Base-by-base conservation (phyloP, 2,797 vertebrate genomes). In the Yasuhikotakia modesta region DNA sequence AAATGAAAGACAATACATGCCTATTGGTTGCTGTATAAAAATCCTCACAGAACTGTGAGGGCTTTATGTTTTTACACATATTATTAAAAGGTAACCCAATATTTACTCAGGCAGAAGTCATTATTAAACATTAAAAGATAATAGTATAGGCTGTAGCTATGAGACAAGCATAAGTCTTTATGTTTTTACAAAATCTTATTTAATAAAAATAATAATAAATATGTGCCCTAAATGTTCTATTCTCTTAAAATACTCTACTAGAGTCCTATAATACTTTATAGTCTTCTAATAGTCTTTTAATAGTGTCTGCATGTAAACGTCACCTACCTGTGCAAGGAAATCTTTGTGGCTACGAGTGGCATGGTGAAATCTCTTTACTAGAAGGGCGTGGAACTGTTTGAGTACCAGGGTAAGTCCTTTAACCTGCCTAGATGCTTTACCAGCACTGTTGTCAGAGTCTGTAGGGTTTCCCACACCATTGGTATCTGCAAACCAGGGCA, bases 281-380 rank as follows among this genome's bases (percentile, higher is more conserved):
- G n/a, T n/a, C n/a, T n/a, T n/a, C n/a, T n/a, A n/a, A n/a, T 39
- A 39, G 35, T 39, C 35, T 6, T 39, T 1, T 39, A 39, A 39
- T 6, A 39, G 5, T 4, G 35, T 24, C 27, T 60, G 57, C 53
- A 35, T 53, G 13, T 4, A 55, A 53, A n/a, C n/a, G 2, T 57
- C 10, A 60, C 16, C 0, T 91, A 98, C 97, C 96, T 99, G 98
- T 0, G 97, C 96, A 71, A 99, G 81, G 88, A 99, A 98, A 87
- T 98, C 97, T 82, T 96, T 97, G 72, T 84, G 83, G 90, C 96
- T 98, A 74, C 97, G 94, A 5, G 82, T 88, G 0, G 95, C 82
- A 0, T 94, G 97, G 48, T 96, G 93, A 70, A 97, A 93, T 46
- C 97, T 90, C 88, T 99, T 99, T 79, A 96, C 90, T 16, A 99